Evolutionary conservation across 1,140 invertebrate species (phyloP).

Genomic region (Doryteuthis pealeii): DNA sequence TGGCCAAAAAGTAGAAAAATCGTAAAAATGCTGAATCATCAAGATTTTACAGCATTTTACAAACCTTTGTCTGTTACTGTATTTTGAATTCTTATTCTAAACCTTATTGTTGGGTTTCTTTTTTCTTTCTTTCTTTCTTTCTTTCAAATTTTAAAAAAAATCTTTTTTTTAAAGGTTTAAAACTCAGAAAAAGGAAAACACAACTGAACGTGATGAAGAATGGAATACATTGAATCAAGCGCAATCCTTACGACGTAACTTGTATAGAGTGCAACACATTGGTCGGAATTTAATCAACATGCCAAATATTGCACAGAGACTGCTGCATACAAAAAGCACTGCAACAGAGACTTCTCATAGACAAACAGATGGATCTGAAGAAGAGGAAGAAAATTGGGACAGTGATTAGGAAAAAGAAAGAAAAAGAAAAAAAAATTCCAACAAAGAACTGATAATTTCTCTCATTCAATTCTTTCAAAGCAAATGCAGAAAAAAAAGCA

Average conservation of each 20-base stretch:
- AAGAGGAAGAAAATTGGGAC: background rate
- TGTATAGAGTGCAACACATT: background rate
- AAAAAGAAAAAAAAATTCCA: too few species aligned
- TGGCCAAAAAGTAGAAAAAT: too few species aligned
- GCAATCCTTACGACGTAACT: background rate
- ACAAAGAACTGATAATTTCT: too few species aligned
- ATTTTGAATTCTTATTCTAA: too few species aligned
- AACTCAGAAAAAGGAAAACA: background rate
- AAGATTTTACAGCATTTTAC: too few species aligned
- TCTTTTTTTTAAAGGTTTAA: background rate
- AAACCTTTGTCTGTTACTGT: too few species aligned
- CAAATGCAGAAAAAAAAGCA: too few species aligned
- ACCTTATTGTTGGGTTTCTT: background rate
- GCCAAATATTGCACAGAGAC: conserved; percentile 13
- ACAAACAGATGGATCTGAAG: conserved; percentile 26
- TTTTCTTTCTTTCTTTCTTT: conserved; percentile 7
- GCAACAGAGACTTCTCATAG: conserved; percentile 35
- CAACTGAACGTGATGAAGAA: background rate
- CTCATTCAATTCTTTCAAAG: too few species aligned
- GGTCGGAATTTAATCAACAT: background rate
- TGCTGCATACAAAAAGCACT: conserved; percentile 20
- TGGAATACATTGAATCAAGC: conserved; percentile 1
- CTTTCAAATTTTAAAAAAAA: too few species aligned
- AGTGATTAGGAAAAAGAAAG: too few species aligned
- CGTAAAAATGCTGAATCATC: too few species aligned